These are phyloP conservation scores for Mus spretus DNA, from an alignment of 2,797 vertebrate genomes.

Conservation along the genomic window DNA sequence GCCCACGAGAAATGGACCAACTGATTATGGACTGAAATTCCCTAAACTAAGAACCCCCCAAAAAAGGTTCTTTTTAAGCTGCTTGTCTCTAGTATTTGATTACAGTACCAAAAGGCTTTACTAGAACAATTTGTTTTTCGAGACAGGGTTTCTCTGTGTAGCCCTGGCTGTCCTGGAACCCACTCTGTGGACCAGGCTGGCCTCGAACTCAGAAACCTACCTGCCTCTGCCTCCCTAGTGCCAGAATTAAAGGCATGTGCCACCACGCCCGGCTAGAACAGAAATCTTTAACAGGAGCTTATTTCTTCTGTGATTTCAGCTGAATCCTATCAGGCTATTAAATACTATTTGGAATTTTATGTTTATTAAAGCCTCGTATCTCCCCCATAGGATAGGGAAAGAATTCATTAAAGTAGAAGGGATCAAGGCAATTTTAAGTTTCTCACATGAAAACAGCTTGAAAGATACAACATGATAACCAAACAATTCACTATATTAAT, in stretches of 20 bases:
- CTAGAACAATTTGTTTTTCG: too few species aligned
- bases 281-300: not conserved
- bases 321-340: not conserved
- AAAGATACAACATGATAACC: not conserved
- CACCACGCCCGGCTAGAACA: too few species aligned
- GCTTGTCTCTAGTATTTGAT: not conserved
- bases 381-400: not conserved
- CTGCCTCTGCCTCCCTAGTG: too few species aligned
- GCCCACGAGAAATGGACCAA: not conserved
- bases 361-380: not conserved
- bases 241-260: too few species aligned
- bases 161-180: too few species aligned
- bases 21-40: not conserved
- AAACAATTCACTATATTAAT: not conserved
- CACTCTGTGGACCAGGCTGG: too few species aligned
- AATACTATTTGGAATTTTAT: not conserved
- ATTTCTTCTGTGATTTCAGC: not conserved
- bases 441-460: not conserved
- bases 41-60: not conserved
- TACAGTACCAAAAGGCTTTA: not conserved
- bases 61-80: not conserved
- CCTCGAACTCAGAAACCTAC: too few species aligned
- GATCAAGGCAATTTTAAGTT: slow-evolving; percentile 21
- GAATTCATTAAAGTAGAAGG: not conserved
- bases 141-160: too few species aligned